These are phyloP conservation scores for Scortum barcoo DNA, from an alignment of 2,113 vertebrate genomes.

Conservation along the genomic window DNA sequence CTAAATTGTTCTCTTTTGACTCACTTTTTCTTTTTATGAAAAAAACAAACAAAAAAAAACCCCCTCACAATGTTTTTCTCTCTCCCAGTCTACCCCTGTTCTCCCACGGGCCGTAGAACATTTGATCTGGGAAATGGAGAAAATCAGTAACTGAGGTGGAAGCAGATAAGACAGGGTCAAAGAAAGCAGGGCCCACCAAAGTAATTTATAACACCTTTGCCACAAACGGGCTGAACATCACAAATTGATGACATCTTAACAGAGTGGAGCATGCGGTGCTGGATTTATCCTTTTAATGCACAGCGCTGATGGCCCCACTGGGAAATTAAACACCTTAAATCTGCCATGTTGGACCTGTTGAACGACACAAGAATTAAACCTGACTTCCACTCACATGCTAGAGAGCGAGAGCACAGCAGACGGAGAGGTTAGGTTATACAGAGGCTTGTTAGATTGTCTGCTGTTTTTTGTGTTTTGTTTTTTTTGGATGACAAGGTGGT, in stretches of 20 bases:
- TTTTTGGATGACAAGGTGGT: conserved; percentile 28
- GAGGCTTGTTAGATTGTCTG: conserved; percentile 20
- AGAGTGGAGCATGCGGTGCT: not conserved
- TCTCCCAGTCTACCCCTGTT: conserved; percentile 11
- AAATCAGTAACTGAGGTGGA: conserved; percentile 37
- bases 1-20: conserved; percentile 11
- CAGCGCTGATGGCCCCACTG: not conserved
- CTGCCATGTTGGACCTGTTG: not conserved
- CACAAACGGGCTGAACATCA: conserved; percentile 1
- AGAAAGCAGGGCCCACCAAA: not conserved
- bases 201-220: conserved; percentile 31
- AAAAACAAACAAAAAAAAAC: not conserved
- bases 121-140: conserved; percentile 37
- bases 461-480: no score
- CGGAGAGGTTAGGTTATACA: not conserved
- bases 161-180: conserved; percentile 35
- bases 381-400: not conserved
- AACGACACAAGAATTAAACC: not conserved
- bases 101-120: conserved; percentile 31
- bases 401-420: not conserved
- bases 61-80: not conserved
- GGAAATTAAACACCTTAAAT: not conserved
- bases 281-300: conserved; percentile 23
- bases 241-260: conserved; percentile 27
- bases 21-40: not conserved